Evolutionary conservation across 2,797 vertebrate species (phyloP).

Genomic region (Rhinoraja longicauda): DNA sequence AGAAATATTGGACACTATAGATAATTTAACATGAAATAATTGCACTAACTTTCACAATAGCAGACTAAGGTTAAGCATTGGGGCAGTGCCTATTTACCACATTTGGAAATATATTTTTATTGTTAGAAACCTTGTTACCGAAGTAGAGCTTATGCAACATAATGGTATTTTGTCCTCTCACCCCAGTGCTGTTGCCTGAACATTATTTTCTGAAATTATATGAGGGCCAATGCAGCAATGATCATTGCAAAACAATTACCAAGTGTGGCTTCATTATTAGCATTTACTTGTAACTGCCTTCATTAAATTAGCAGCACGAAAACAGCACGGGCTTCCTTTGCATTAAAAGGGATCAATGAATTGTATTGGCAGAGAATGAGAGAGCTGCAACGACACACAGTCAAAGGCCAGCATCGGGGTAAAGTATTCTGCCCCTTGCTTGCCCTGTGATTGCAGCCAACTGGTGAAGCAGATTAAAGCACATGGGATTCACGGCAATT

Average conservation of each 20-base stretch:
- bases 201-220: too few species aligned
- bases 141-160: background rate
- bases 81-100: background rate
- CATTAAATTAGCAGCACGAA: background rate
- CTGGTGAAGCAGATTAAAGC: background rate
- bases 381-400: background rate
- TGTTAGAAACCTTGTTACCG: background rate
- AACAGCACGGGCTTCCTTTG: background rate
- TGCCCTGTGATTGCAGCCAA: background rate
- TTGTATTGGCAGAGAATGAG: background rate
- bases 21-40: background rate
- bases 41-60: background rate
- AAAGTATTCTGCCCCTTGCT: background rate
- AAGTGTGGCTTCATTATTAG: background rate
- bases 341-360: background rate
- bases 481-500: too few species aligned
- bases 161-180: background rate
- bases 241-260: background rate
- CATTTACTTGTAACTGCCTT: background rate
- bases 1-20: background rate
- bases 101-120: background rate
- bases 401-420: background rate
- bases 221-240: background rate
- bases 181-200: background rate
- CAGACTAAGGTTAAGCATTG: background rate